phyloP scores from a whole-genome alignment of 2,888 invertebrate species.

The Ophion costatus region DNA sequence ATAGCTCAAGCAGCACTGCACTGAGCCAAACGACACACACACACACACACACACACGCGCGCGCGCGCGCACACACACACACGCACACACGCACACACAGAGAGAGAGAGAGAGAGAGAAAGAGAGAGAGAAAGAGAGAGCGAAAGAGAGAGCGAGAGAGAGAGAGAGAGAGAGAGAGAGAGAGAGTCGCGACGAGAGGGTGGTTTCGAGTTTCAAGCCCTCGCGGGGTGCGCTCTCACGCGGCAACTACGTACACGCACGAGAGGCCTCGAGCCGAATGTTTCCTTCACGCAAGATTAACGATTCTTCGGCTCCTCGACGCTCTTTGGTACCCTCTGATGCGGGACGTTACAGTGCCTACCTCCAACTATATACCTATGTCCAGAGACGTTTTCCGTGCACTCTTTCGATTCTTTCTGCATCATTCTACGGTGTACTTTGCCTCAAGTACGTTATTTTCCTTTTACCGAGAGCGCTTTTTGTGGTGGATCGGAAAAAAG shows the following conservation, averaged over 20 bases:
- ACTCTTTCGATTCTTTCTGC: background rate
- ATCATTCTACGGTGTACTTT: background rate
- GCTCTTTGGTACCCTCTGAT: constrained; percentile 54
- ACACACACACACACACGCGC: too few relatives aligned
- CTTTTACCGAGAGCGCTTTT: background rate
- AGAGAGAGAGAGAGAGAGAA: too few relatives aligned
- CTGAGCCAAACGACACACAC: constrained; percentile 10
- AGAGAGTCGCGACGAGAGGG: constrained; percentile 62
- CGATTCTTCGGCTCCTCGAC: constrained; percentile 70
- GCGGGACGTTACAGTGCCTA: constrained; percentile 4
- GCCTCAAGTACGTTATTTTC: background rate
- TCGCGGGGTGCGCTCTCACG: constrained; percentile 68
- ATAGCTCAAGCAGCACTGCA: constrained; percentile 13
- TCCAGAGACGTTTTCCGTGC: constrained; percentile 21
- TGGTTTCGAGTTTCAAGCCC: constrained; percentile 72
- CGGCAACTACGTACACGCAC: constrained; percentile 57
- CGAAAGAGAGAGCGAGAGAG: constrained; percentile 5
- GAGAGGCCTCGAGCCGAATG: constrained; percentile 73
- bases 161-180: constrained; percentile 25
- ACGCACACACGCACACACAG: too few relatives aligned
- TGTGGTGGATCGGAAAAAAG: background rate
- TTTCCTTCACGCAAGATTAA: constrained; percentile 78
- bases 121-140: constrained; percentile 49
- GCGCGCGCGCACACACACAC: too few relatives aligned
- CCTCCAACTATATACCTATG: background rate